Percentiles rank a stretch among this genome's conserved stretches.
Evolutionary conservation across 2,888 invertebrate species (phyloP).

Genomic region (Diarsia rubi): DNA sequence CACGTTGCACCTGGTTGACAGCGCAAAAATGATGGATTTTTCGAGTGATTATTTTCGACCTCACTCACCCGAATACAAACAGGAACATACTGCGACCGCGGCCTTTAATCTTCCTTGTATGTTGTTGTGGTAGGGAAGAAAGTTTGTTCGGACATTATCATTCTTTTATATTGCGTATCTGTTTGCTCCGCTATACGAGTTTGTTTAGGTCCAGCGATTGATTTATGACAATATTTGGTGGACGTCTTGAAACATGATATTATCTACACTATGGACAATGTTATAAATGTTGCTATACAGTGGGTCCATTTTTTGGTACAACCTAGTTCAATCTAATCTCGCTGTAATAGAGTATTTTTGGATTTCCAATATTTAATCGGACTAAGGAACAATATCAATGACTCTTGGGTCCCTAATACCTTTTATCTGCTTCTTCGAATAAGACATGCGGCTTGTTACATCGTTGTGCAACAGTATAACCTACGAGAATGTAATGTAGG

Average conservation of each 20-base stretch:
- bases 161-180: constrained; percentile 76
- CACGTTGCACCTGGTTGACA: background rate
- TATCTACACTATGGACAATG: constrained; percentile 30
- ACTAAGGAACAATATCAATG: background rate
- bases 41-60: background rate
- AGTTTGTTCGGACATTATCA: constrained; percentile 75
- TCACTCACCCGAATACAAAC: background rate
- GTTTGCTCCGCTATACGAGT: constrained; percentile 83
- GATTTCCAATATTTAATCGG: background rate
- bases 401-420: background rate
- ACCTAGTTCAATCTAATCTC: background rate
- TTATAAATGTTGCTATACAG: constrained; percentile 21
- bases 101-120: constrained; percentile 36
- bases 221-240: constrained; percentile 78
- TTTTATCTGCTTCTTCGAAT: background rate
- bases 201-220: constrained; percentile 83
- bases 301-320: background rate
- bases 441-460: background rate
- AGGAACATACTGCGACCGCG: constrained; percentile 2
- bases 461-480: background rate
- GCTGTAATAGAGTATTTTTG: background rate
- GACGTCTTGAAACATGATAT: constrained; percentile 63
- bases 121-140: constrained; percentile 64
- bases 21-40: background rate
- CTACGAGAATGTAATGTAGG: background rate